Evolutionary conservation across 2,113 vertebrate genomes (phyloP), one percentile per base, ranked within the genome.

Genomic region (Phylloscopus whistleri): DNA sequence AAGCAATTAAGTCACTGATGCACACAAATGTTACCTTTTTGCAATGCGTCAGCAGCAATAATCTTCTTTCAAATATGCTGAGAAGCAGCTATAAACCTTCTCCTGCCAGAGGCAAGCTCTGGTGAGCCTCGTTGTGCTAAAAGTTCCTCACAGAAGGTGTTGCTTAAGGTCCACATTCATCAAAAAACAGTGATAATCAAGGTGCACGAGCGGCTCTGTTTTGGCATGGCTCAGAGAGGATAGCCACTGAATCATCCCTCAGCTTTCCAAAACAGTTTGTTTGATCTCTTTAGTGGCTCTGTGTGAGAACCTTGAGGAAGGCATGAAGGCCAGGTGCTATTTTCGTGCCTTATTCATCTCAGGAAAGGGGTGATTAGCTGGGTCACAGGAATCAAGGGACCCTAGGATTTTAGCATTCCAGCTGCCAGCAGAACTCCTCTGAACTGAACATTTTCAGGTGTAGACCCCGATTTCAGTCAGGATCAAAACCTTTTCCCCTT

Each of bases 1-100:
- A 90, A 75, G 89, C 92, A 96, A 94, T 96, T 96, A 96, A 96
- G 86, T 66, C 95, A 96, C n/a, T 93, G 94, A 95, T 95, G 95
- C 94, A 94, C 92, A 92, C 94, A 91, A 96, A 96, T 87, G 90
- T 87, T 96, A 96, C 95, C 95, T 94, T 95, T 96, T 93, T 93
- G 92, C 88, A 92, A 75, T 2, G 94, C 48, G 26, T 96, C 95
- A 96, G 94, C 95, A 93, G 90, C 83, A 96, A 95, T 95, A 96
- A 96, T 92, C 90, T 85, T 28, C 79, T 87, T 87, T 87, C 89
- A 93, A 89, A 96, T 75, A 79, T 58, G 88, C 91, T 96, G 90
- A 95, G 88, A 49, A 92, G 83, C 52, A 86, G 94, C 92, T 41
- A 96, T 94, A 95, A 97, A 96, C 56, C 86, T 96, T 89, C 94